phyloP scores from a whole-genome alignment of 2,113 vertebrate species.

The Perca flavescens region DNA sequence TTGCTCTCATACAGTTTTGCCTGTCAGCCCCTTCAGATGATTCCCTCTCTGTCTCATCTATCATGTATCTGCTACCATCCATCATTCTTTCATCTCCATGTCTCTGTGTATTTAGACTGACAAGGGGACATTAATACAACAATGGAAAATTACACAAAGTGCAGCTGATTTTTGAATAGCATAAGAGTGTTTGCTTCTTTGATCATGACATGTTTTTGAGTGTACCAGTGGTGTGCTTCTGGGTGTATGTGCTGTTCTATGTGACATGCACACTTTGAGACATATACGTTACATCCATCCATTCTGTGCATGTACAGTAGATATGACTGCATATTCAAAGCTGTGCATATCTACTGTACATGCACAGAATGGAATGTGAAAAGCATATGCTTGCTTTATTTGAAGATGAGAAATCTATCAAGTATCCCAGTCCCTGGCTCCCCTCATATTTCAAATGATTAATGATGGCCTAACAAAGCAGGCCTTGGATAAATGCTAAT shows the following conservation, averaged over 20 bases:
- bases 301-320: constrained; percentile 16
- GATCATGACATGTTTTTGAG: constrained; percentile 18
- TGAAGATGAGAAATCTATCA: constrained; percentile 76
- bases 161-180: constrained; percentile 21
- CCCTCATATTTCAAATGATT: constrained; percentile 84
- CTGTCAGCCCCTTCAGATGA: constrained; percentile 62
- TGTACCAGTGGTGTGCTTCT: neutral
- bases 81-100: constrained; percentile 76
- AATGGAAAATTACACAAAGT: constrained; percentile 53
- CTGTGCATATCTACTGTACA: too few relatives aligned
- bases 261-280: neutral
- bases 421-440: constrained; percentile 59
- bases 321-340: neutral
- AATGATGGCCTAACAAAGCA: constrained; percentile 82
- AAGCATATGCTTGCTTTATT: constrained; percentile 69
- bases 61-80: constrained; percentile 73
- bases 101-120: constrained; percentile 60
- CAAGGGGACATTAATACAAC: constrained; percentile 53
- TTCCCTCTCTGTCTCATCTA: constrained; percentile 68
- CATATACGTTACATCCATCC: neutral
- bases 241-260: neutral
- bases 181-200: constrained; percentile 9
- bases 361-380: constrained; percentile 6
- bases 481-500: constrained; percentile 83
- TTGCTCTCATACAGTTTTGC: constrained; percentile 55